Base-by-base conservation (phyloP, 2,888 invertebrate genomes). In the Drosophila kanekoi region DNA sequence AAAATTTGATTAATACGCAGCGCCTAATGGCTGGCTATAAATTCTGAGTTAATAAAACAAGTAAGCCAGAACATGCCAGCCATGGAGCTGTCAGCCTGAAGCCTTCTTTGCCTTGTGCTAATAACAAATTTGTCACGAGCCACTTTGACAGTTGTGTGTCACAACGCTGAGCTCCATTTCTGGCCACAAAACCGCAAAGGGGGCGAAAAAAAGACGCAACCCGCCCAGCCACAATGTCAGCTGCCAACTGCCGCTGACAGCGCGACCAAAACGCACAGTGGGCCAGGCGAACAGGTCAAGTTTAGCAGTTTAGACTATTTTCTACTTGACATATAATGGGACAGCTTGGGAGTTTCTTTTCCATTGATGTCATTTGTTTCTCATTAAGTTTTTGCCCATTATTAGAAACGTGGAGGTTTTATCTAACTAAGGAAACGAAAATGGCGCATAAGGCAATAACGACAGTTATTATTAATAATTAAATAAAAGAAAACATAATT, bases 121-220 rank as follows among this genome's bases (percentile, higher is more conserved):
- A 86, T 81, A 89, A 79, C 71, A 76, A 89, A 87, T 89, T 89
- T 90, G 90, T 89, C 82, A 90, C 89, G 85, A 79, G 77, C 74
- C 85, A 82, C 82, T 90, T 81, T 90, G 90, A 85, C 90, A 90
- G 80, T 84, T 84, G 80, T 84, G 83, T 84, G 88, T 88, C 88
- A 85, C 69, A 85, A 62, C 64, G 63, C 53, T 28, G 56, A 45
- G 65, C 60, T 53, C 57, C 72, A 68, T 59, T 67, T 68, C 45
- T 56, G 60, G 67, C 70, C 80, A 54, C 65, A 79, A 52, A 58
- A 33, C 79, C 64, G 45, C 69, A 61, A 64, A 1, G 52, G 23
- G 44, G 45, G 20, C n/a, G n/a, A n/a, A n/a, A n/a, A 33, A 44
- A 52, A 48, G 14, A 37, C 8, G 37, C 38, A 47, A 64, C 49